phyloP scores from a whole-genome alignment of 2,888 invertebrate species.

The Octonoba sinensis region DNA sequence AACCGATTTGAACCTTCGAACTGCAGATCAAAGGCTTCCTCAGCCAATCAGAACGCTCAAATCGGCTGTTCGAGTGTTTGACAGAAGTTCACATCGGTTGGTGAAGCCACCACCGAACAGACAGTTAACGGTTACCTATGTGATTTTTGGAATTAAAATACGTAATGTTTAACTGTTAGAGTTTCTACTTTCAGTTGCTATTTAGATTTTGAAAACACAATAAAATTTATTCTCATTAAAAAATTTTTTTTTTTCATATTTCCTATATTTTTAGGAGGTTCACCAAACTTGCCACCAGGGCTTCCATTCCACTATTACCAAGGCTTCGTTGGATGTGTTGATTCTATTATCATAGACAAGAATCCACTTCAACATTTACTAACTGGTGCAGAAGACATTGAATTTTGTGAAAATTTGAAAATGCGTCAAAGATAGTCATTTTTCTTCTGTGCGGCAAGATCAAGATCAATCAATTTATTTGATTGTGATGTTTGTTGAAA shows the following conservation, averaged over 20 bases:
- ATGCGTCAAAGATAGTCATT: background rate
- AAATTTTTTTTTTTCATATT: background rate
- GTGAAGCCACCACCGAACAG: too few relatives aligned
- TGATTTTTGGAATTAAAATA: too few relatives aligned
- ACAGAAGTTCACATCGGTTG: too few relatives aligned
- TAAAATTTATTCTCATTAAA: background rate
- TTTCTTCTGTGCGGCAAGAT: too few relatives aligned
- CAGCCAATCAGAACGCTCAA: too few relatives aligned
- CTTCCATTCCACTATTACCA: slow-evolving; percentile 80
- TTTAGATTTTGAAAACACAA: background rate
- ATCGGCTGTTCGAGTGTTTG: too few relatives aligned
- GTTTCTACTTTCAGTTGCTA: background rate
- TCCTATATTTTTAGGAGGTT: slow-evolving; percentile 75
- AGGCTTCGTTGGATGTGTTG: slow-evolving; percentile 81
- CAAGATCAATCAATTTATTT: too few relatives aligned
- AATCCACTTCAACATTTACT: slow-evolving; percentile 41
- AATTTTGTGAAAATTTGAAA: slow-evolving; percentile 27
- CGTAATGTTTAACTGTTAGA: too few relatives aligned
- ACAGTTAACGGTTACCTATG: too few relatives aligned
- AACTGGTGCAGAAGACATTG: slow-evolving; percentile 5
- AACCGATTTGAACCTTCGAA: too few relatives aligned
- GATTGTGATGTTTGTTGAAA: too few relatives aligned
- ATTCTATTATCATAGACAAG: slow-evolving; percentile 70
- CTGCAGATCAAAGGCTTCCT: too few relatives aligned
- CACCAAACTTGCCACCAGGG: slow-evolving; percentile 79